Base-by-base conservation (phyloP, 1,140 invertebrate genomes). In the Zaprionus taronus region DNA sequence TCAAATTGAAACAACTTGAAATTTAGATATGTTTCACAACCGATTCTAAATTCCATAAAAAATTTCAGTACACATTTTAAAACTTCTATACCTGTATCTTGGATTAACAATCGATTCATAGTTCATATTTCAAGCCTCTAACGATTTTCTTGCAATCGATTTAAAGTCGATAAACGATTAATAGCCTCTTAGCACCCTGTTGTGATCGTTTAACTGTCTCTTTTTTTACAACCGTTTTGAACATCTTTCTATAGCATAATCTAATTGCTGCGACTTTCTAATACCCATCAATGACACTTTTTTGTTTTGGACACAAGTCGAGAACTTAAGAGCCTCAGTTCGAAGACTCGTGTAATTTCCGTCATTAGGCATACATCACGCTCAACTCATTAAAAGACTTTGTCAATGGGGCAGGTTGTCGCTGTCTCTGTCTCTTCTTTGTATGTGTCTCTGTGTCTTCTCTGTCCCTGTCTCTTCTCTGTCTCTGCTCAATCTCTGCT, bases 281-380 rank as follows among this genome's bases (percentile, higher is more conserved):
- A 51, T 51, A 22, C 20, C 47, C 20, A 51, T 51, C 47, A 24
- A 17, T 3, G 41, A 44, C 5, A 12, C 20, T 22, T 22, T 22
- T 17, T 47, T 47, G 6, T 22, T 22, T 12, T 22, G 12, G 20
- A 22, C 47, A 20, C 7, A 51, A 51, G 1, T 51, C 47, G 47
- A 51, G 20, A 51, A 24, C 20, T 22, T 14, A 7, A 24, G 20
- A 51, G 47, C n/a, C n/a, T 47, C 41, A 47, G 36, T 47, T 47
- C 41, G 41, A 47, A 47, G 9, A 20, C 20, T 24, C 20, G 47
- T 51, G 47, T 72, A 72, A 76, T 76, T 66, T 76, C 55, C 68
- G 56, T 65, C 73, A 76, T 76, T 76, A 76, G 61, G 61, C 68
- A 76, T 72, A 76, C 68, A 68, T 60, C 73, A 76, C 73, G 73